Base-by-base conservation (phyloP, 1,140 invertebrate genomes). In the Physella acuta region DNA sequence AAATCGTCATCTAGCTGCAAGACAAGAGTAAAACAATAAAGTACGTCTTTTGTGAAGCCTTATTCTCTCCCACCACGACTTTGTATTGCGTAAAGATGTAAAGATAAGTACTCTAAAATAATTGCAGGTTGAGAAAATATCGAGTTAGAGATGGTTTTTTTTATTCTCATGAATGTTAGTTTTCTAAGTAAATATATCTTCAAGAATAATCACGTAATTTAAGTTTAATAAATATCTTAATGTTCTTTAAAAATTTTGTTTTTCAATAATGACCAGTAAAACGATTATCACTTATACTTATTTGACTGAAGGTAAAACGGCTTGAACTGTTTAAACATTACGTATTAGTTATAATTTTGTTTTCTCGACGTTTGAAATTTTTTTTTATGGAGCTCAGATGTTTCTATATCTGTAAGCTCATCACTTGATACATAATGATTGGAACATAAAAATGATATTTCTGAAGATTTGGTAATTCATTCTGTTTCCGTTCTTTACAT, bases 1-100 rank as follows among this genome's bases (percentile, higher is more conserved):
- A 92, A 91, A 0, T 89, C 84, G 11, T 88, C 74, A 65, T 85
- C 8, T 91, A 81, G 81, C 0, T 89, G 89, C 28, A 90, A 88
- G 33, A 94, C 89, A 70, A 90, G 4, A 62, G 16, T n/a, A 26
- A 44, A 30, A 44, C n/a, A 28, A 24, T 30, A 33, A 14, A 34
- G 36, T 26, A 1, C 26, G 3, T 4, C 1, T 30, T 4, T 8
- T 30, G 24, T 20, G 33, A 60, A 33, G 1, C 33, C 14, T 14
- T n/a, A 60, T 4, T 34, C 5, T 30, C 14, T 14, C 20, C 17
- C 28, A 59, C 20, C 14, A 59, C 20, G 5, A 59, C 14, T 8
- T 5, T 17, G 2, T 30, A 14, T 31, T 30, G 2, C 5, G 17
- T 30, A 8, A 11, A 11, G 5, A 59, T 5, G 8, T 8, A 53